Percentiles rank a stretch among this genome's conserved stretches.
Conservation (phyloP, 2,888 invertebrate genomes). For the Drosophila mimetica region DNA sequence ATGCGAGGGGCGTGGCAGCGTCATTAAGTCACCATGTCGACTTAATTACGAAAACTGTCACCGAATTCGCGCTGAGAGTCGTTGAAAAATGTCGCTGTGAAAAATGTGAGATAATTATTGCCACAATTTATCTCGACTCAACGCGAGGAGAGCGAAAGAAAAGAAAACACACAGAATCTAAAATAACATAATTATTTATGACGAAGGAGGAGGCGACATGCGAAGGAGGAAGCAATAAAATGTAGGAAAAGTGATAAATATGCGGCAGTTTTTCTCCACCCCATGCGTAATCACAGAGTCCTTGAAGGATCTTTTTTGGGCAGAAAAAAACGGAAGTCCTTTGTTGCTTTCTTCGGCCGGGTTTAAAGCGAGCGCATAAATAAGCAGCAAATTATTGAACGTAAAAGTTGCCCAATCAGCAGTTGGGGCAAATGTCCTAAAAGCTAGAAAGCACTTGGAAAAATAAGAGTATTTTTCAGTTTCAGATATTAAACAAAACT, state of each 20-base stretch:
- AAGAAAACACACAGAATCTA: constrained; percentile 45
- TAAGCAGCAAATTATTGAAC: constrained; percentile 73
- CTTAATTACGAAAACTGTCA: constrained; percentile 73
- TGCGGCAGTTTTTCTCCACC: constrained; percentile 17
- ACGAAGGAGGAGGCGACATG: constrained; percentile 48
- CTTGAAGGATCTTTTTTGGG: constrained; percentile 23
- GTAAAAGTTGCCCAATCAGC: constrained; percentile 61
- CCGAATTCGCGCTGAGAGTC: constrained; percentile 47
- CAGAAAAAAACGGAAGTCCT: constrained; percentile 56
- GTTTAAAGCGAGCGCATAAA: constrained; percentile 60
- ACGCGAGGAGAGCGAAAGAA: constrained; percentile 8
- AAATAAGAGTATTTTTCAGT: not conserved
- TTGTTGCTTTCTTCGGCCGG: constrained; percentile 52
- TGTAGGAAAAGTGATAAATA: constrained; percentile 50
- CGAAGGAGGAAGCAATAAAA: constrained; percentile 64
- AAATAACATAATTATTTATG: constrained; percentile 78
- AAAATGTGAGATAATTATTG: constrained; percentile 73
- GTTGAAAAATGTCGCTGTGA: constrained; percentile 70
- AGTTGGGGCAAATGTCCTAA: constrained; percentile 15
- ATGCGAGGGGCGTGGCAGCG: constrained; percentile 41
- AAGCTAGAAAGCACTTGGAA: not conserved
- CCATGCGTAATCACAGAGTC: constrained; percentile 39
- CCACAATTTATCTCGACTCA: constrained; percentile 55
- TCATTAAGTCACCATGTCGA: constrained; percentile 49
- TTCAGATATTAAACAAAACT: not conserved